These are phyloP conservation scores for Pseudococcus viburni DNA, from an alignment of 2,888 invertebrate genomes.

Conservation along the genomic window DNA sequence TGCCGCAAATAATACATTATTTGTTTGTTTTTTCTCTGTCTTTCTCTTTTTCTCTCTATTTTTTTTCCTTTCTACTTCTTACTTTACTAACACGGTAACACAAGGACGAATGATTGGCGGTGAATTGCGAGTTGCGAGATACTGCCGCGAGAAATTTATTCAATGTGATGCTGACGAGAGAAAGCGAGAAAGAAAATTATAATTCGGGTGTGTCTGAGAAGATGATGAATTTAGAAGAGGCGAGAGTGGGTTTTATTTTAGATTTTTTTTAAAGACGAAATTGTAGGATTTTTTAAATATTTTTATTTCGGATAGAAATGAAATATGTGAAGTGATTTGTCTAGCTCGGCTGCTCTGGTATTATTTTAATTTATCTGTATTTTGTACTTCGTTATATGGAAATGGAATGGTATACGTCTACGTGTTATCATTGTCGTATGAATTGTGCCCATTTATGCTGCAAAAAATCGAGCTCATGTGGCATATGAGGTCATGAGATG, in stretches of 20 bases:
- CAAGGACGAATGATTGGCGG: slow-evolving; percentile 24
- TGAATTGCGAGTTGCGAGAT: neutral
- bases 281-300: neutral
- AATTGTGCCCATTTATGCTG: neutral
- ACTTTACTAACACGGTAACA: slow-evolving; percentile 4
- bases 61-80: neutral
- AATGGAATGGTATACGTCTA: neutral
- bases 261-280: neutral
- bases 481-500: neutral
- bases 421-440: neutral
- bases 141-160: slow-evolving; percentile 1
- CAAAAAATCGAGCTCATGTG: neutral
- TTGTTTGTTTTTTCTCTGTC: slow-evolving; percentile 53
- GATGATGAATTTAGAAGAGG: neutral
- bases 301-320: neutral
- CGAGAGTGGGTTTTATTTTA: neutral
- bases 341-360: neutral
- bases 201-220: neutral
- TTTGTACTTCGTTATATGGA: neutral
- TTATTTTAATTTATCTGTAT: neutral
- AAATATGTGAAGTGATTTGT: neutral
- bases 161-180: neutral
- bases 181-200: neutral
- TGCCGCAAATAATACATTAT: slow-evolving; percentile 67
- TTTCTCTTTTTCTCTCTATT: neutral